phyloP scores from a whole-genome alignment of 2,113 vertebrate genomes.

The Oreochromis niloticus region DNA sequence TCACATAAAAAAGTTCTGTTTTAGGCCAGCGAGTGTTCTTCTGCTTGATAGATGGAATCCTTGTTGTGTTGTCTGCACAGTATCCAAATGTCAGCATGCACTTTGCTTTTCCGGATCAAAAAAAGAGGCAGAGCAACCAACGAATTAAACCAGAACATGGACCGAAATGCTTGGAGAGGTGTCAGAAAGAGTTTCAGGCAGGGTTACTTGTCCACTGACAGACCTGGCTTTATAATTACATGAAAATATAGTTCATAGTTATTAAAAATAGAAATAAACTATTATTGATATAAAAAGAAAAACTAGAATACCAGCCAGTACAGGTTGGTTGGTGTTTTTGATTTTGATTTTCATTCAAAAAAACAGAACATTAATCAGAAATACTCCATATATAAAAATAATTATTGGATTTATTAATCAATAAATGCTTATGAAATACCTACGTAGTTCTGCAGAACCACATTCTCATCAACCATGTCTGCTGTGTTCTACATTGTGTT shows the following conservation, averaged over 20 bases:
- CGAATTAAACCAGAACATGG: accelerated
- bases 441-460: too few species aligned
- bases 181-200: neutral
- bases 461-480: too few species aligned
- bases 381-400: too few species aligned
- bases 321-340: too few species aligned
- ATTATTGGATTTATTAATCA: too few species aligned
- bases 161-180: neutral
- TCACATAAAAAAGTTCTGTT: neutral
- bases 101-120: neutral
- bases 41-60: neutral
- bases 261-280: too few species aligned
- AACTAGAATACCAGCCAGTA: too few species aligned
- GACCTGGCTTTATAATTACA: neutral
- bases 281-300: too few species aligned
- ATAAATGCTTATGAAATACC: too few species aligned
- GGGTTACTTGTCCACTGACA: neutral
- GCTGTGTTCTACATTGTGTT: too few species aligned
- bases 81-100: neutral
- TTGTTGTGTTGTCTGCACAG: neutral
- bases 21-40: neutral
- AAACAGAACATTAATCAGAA: too few species aligned
- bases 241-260: neutral
- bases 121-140: neutral
- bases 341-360: too few species aligned